Percentiles rank a stretch among this genome's conserved stretches.
These are phyloP conservation scores for Muntiacus muntjak DNA, from an alignment of 2,113 vertebrate species.

Conservation along the genomic window DNA sequence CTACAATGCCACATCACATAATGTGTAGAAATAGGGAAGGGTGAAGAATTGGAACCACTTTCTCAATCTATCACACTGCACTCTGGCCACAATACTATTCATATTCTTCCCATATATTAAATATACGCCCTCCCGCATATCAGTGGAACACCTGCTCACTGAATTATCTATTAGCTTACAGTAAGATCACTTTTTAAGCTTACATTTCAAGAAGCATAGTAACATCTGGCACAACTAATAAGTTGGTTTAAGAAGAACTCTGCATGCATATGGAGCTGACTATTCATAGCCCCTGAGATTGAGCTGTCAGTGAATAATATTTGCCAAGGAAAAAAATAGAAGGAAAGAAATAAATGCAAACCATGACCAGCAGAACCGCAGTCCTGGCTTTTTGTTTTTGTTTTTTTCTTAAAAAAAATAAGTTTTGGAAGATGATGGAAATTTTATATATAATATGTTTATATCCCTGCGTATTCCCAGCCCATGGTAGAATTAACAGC, in stretches of 20 bases:
- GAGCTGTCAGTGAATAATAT: conserved; percentile 17
- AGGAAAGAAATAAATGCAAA: not conserved
- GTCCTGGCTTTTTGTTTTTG: not conserved
- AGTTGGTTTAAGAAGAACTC: conserved; percentile 31
- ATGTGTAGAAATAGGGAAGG: not conserved
- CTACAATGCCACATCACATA: not conserved
- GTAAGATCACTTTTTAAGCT: conserved; percentile 30
- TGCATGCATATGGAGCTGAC: conserved; percentile 9
- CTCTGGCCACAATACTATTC: not conserved
- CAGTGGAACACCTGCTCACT: conserved; percentile 36
- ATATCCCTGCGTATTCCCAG: not conserved
- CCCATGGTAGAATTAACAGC: not conserved
- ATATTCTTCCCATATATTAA: not conserved
- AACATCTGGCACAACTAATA: conserved; percentile 57
- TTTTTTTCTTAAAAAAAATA: not conserved
- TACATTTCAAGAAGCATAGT: conserved; percentile 29
- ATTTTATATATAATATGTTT: not conserved
- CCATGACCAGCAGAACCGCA: not conserved
- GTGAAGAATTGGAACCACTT: not conserved
- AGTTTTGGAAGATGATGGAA: not conserved
- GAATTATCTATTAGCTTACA: conserved; percentile 22
- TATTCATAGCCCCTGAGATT: conserved; percentile 18
- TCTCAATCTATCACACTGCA: not conserved
- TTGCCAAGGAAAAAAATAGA: conserved; percentile 10
- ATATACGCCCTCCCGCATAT: not conserved